Conservation (phyloP, 2,797 vertebrate genomes). For the Gobionotothen gibberifrons region DNA sequence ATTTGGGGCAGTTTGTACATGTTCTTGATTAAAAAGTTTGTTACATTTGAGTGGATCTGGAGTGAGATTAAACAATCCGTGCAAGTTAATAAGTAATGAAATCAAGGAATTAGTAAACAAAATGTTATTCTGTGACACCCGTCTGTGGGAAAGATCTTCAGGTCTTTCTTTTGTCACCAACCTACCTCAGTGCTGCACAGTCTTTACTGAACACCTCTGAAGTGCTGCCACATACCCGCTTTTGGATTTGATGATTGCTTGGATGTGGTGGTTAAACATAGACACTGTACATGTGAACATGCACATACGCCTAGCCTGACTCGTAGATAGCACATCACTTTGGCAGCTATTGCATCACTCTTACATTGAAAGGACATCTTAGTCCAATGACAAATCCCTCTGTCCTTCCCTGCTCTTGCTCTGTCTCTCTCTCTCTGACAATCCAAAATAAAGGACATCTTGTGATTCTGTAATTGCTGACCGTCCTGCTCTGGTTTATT, state of each 20-base stretch:
- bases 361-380: slow-evolving; percentile 44
- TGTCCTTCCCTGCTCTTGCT: neutral
- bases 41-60: neutral
- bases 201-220: slow-evolving; percentile 36
- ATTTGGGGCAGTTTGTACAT: neutral
- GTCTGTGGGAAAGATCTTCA: slow-evolving; percentile 5
- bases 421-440: slow-evolving; percentile 6
- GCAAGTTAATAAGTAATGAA: neutral
- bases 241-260: slow-evolving; percentile 41
- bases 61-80: neutral
- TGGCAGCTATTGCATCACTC: slow-evolving; percentile 25
- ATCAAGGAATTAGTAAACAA: neutral
- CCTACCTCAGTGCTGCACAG: slow-evolving; percentile 2
- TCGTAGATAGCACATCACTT: slow-evolving; percentile 33
- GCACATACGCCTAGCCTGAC: slow-evolving; percentile 24
- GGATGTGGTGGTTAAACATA: slow-evolving; percentile 30
- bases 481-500: neutral
- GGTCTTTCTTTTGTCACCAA: slow-evolving; percentile 40
- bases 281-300: slow-evolving; percentile 23
- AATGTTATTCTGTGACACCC: neutral
- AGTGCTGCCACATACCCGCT: slow-evolving; percentile 44
- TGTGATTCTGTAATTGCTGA: slow-evolving; percentile 30
- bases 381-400: slow-evolving; percentile 36
- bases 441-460: slow-evolving; percentile 31
- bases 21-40: neutral